Evolutionary conservation across 1,140 invertebrate species (phyloP).

Genomic region (Coptotermes formosanus): DNA sequence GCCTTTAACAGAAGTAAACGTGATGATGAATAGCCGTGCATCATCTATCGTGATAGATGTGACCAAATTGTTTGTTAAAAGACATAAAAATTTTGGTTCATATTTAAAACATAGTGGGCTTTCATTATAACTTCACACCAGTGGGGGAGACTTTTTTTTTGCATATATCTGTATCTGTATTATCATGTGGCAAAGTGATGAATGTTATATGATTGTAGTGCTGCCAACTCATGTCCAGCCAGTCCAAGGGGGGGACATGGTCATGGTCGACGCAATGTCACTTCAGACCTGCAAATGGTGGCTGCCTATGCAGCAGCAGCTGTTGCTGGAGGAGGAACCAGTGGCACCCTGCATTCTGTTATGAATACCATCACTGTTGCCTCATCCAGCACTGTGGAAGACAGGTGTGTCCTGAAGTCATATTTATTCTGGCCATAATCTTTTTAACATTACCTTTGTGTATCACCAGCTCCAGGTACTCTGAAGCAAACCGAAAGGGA

Average conservation of each 20-base stretch:
- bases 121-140: background rate
- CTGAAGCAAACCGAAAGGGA: no score
- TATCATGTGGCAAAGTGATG: background rate
- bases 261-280: constrained; percentile 62
- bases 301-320: constrained; percentile 65
- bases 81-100: background rate
- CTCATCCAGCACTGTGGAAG: constrained; percentile 37
- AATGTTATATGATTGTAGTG: constrained; percentile 53
- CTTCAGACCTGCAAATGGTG: constrained; percentile 69
- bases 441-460: background rate
- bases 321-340: constrained; percentile 48
- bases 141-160: background rate
- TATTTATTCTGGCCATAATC: no score
- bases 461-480: background rate
- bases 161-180: background rate
- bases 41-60: no score
- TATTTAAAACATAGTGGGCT: background rate
- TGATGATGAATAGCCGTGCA: no score
- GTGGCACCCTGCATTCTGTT: constrained; percentile 41
- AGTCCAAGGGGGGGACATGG: constrained; percentile 75
- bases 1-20: no score
- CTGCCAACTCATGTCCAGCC: constrained; percentile 94
- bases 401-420: constrained; percentile 23
- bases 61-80: background rate
- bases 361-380: constrained; percentile 42